phyloP scores from a whole-genome alignment of 1,140 invertebrate genomes.

The Calephelis virginiensis region DNA sequence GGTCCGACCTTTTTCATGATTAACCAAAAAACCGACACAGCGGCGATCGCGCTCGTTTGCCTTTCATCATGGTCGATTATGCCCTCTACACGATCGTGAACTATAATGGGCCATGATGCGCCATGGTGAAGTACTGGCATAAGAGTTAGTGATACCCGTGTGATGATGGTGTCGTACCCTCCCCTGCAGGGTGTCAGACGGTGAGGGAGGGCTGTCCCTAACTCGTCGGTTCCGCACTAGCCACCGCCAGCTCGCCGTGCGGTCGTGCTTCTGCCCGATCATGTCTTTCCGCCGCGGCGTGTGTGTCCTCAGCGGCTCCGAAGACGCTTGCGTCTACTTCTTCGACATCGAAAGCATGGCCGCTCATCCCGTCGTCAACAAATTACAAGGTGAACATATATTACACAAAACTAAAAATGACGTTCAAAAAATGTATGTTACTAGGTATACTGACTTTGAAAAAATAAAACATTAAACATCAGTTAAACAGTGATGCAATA shows the following conservation, averaged over 20 bases:
- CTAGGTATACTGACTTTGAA: too few relatives aligned
- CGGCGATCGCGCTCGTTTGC: too few relatives aligned
- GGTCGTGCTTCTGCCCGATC: slow-evolving; percentile 91
- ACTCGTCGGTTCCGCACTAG: slow-evolving; percentile 83
- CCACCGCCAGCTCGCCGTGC: slow-evolving; percentile 82
- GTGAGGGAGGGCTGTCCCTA: slow-evolving; percentile 82
- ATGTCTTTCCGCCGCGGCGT: slow-evolving; percentile 90
- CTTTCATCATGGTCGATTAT: too few relatives aligned
- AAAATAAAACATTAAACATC: neutral
- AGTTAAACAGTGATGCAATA: neutral
- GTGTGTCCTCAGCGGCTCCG: slow-evolving; percentile 90
- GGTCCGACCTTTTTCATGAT: too few relatives aligned
- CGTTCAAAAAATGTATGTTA: too few relatives aligned
- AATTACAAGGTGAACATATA: slow-evolving; percentile 82
- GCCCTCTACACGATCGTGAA: too few relatives aligned
- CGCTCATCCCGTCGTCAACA: slow-evolving; percentile 86
- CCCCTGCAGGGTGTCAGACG: slow-evolving; percentile 83
- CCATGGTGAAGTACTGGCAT: too few relatives aligned
- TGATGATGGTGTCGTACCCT: slow-evolving; percentile 36
- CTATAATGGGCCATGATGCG: too few relatives aligned
- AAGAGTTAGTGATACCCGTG: too few relatives aligned
- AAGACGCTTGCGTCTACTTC: slow-evolving; percentile 92
- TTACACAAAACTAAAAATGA: too few relatives aligned
- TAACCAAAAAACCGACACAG: too few relatives aligned
- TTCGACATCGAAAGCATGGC: slow-evolving; percentile 87